These are phyloP conservation scores for Hipparchia sbordonii DNA, from an alignment of 2,888 invertebrate species.

Conservation along the genomic window DNA sequence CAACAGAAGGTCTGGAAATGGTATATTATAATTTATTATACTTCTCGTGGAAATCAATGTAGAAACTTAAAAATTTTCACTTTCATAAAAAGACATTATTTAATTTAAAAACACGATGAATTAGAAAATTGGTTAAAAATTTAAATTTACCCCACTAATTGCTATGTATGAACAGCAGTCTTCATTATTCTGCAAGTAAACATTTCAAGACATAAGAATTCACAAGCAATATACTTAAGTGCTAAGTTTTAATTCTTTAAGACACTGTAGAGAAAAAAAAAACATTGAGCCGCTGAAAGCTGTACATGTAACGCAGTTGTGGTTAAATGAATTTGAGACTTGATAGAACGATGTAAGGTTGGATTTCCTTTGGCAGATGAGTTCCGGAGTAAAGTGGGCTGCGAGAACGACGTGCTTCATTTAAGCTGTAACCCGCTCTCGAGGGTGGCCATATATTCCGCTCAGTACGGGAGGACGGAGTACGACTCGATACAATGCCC, in stretches of 20 bases:
- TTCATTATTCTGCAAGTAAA: neutral
- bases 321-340: slow-evolving; percentile 21
- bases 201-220: slow-evolving; percentile 7
- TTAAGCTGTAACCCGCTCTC: slow-evolving; percentile 94
- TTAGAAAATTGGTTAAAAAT: neutral
- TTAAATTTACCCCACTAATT: no score
- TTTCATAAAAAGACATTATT: neutral
- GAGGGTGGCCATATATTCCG: slow-evolving; percentile 95
- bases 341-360: slow-evolving; percentile 25
- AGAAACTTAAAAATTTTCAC: no score
- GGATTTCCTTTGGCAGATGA: slow-evolving; percentile 85
- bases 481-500: slow-evolving; percentile 94
- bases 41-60: no score
- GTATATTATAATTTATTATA: no score
- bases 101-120: neutral
- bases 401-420: slow-evolving; percentile 94
- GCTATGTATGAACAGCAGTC: neutral
- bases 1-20: no score
- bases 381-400: slow-evolving; percentile 96
- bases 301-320: slow-evolving; percentile 26
- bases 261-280: slow-evolving; percentile 36
- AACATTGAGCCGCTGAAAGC: slow-evolving; percentile 34
- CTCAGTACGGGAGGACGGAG: slow-evolving; percentile 94
- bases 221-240: slow-evolving; percentile 35
- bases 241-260: slow-evolving; percentile 38